phyloP scores from a whole-genome alignment of 1,140 invertebrate species.

The Sycobia sp. region DNA sequence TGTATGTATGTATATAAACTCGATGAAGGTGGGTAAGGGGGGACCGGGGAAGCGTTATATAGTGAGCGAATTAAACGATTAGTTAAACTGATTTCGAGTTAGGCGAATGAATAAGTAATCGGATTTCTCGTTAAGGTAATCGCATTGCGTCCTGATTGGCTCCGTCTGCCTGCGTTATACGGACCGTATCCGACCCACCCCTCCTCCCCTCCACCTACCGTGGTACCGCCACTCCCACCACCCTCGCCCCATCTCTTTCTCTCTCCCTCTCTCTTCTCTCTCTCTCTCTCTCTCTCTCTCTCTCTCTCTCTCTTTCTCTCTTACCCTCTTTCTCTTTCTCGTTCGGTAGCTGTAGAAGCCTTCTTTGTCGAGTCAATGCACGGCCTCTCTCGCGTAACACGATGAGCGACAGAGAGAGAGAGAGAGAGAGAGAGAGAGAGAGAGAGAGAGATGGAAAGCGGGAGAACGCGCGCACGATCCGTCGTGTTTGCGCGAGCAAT shows the following conservation, averaged over 20 bases:
- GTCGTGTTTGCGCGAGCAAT: conserved; percentile 49
- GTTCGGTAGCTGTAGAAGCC: no score
- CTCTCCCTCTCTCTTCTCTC: conserved; percentile 6
- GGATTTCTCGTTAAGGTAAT: conserved; percentile 63
- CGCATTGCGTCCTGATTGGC: conserved; percentile 60
- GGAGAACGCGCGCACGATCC: conserved; percentile 16
- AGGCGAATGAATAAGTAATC: conserved; percentile 63
- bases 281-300: conserved; percentile 19
- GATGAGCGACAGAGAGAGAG: no score
- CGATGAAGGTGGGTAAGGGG: not conserved
- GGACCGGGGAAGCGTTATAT: conserved; percentile 17
- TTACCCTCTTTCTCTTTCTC: no score
- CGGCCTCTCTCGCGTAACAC: no score
- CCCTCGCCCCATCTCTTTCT: conserved; percentile 18
- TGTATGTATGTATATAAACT: conserved; percentile 1
- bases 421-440: no score
- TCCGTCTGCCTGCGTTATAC: conserved; percentile 55
- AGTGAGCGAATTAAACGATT: conserved; percentile 61
- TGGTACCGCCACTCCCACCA: conserved; percentile 25
- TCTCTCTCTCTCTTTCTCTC: no score
- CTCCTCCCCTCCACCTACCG: conserved; percentile 14
- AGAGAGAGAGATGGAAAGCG: no score
- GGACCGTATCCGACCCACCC: conserved; percentile 41
- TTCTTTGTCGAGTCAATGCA: no score
- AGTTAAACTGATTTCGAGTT: conserved; percentile 63